Conservation (phyloP, 2,113 vertebrate species). For the Oriolus oriolus region DNA sequence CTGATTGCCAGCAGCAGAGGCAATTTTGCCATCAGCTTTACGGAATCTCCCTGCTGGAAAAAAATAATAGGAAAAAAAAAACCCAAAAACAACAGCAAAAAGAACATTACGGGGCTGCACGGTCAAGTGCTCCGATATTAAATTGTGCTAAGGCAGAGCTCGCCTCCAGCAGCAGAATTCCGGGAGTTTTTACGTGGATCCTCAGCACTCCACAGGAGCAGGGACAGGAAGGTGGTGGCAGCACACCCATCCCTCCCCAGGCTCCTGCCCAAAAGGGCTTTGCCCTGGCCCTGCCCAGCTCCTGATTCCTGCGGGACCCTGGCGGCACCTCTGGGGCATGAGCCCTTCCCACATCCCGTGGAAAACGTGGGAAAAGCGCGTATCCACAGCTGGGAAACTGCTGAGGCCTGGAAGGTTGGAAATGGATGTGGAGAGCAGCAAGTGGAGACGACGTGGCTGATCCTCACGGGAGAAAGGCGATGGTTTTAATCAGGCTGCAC, state of each 20-base stretch:
- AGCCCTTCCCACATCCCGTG: background rate
- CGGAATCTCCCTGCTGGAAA: background rate
- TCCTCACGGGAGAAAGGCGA: background rate
- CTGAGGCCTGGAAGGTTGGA: background rate
- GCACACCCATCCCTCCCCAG: background rate
- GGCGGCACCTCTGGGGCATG: accelerated
- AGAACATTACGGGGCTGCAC: background rate
- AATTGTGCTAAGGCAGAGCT: background rate
- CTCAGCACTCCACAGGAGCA: background rate
- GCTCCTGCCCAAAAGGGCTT: background rate
- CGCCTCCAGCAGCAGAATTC: background rate
- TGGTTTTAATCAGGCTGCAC: background rate
- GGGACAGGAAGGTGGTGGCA: background rate
- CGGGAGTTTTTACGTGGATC: background rate
- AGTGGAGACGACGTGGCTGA: background rate
- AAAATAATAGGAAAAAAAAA: background rate
- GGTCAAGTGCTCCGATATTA: background rate
- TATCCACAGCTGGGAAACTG: background rate
- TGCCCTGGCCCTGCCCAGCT: background rate
- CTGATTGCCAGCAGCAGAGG: background rate
- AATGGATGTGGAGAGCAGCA: background rate
- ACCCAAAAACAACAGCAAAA: background rate
- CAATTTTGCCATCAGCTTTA: background rate
- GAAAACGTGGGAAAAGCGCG: accelerated
- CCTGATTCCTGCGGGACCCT: background rate